These are phyloP conservation scores for Willowsia nigromaculata DNA, from an alignment of 2,888 invertebrate species.

Conservation along the genomic window DNA sequence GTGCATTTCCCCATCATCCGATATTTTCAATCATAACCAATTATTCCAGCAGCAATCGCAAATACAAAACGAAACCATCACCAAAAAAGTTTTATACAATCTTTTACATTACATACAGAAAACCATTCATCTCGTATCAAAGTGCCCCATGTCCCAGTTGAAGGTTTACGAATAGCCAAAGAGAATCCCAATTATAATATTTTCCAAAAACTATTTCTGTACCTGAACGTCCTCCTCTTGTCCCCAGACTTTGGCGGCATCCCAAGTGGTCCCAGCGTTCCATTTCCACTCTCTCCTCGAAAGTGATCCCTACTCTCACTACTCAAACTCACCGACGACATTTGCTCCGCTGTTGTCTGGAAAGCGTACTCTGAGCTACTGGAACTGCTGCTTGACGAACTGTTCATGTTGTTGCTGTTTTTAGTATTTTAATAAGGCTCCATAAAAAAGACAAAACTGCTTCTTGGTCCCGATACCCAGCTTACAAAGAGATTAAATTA, in stretches of 20 bases:
- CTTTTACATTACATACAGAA: neutral
- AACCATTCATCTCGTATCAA: neutral
- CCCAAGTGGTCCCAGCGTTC: constrained; percentile 64
- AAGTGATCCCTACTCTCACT: constrained; percentile 8
- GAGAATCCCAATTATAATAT: neutral
- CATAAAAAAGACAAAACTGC: neutral
- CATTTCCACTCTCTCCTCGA: constrained; percentile 51
- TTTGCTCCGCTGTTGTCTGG: constrained; percentile 28
- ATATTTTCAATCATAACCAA: neutral
- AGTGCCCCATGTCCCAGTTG: neutral
- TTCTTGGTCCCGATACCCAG: neutral
- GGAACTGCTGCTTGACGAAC: constrained; percentile 48
- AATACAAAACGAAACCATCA: constrained; percentile 1
- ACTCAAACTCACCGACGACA: constrained; percentile 48
- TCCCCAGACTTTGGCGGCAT: constrained; percentile 67
- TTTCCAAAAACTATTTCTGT: neutral
- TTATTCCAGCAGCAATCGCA: neutral
- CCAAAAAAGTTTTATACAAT: neutral
- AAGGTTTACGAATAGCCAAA: neutral
- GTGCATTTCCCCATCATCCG: neutral
- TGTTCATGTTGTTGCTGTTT: neutral
- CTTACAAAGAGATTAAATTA: neutral
- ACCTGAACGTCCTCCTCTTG: constrained; percentile 76
- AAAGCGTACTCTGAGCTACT: constrained; percentile 35
- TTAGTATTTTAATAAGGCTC: neutral